phyloP scores from a whole-genome alignment of 2,888 invertebrate genomes.

The Ectobius pallidus region DNA sequence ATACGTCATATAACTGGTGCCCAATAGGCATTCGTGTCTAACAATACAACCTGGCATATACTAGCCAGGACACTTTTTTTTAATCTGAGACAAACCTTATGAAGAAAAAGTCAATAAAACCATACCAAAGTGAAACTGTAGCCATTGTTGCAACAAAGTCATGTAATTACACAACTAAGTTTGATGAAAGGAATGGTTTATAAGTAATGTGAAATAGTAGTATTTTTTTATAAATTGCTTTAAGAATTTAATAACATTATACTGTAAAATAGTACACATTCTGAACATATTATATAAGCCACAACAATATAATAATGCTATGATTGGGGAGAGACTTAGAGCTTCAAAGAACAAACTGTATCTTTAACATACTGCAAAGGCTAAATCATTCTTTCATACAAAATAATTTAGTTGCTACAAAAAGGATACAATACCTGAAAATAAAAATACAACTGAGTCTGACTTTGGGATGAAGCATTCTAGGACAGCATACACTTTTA shows the following conservation, averaged over 20 bases:
- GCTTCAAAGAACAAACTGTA: constrained; percentile 20
- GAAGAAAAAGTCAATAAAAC: too few relatives aligned
- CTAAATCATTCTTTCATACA: constrained; percentile 12
- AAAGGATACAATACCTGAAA: constrained; percentile 14
- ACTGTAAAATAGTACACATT: constrained; percentile 39
- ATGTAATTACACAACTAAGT: too few relatives aligned
- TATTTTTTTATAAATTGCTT: constrained; percentile 17
- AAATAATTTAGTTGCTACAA: constrained; percentile 9
- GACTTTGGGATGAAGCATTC: constrained; percentile 12
- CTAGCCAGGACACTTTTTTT: too few relatives aligned
- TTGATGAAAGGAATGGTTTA: too few relatives aligned
- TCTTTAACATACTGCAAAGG: constrained; percentile 2
- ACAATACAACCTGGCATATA: too few relatives aligned
- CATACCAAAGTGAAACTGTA: too few relatives aligned
- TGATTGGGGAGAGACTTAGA: constrained; percentile 5
- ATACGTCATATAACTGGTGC: too few relatives aligned
- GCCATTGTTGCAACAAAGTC: too few relatives aligned
- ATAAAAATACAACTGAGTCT: neutral
- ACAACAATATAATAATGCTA: constrained; percentile 32
- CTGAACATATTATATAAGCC: constrained; percentile 39
- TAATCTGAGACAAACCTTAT: too few relatives aligned
- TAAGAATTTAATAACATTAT: constrained; percentile 39
- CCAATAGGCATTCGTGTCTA: too few relatives aligned
- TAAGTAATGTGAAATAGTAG: too few relatives aligned
- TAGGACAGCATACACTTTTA: constrained; percentile 2